Evolutionary conservation across 2,113 vertebrate species (phyloP).

Genomic region (Ursus arctos): DNA sequence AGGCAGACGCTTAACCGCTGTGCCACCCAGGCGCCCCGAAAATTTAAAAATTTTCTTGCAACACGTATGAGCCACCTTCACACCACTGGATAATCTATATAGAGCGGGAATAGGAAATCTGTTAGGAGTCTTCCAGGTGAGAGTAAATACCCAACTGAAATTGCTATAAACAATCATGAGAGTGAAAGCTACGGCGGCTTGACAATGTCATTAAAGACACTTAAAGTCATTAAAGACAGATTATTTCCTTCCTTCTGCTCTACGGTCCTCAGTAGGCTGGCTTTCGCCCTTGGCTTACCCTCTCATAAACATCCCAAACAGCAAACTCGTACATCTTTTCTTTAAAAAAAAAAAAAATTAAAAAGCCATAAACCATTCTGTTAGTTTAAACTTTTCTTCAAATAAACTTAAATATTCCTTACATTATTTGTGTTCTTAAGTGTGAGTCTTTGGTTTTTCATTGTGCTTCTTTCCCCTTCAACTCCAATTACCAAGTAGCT

Average conservation of each 20-base stretch:
- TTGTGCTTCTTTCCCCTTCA: background rate
- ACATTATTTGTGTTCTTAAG: background rate
- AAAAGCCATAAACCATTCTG: background rate
- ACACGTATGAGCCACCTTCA: background rate
- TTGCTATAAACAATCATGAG: background rate
- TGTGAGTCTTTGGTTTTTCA: background rate
- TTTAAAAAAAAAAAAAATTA: background rate
- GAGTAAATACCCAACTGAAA: background rate
- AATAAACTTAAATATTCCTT: slow-evolving; percentile 11
- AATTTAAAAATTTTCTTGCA: background rate
- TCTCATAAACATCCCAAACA: background rate
- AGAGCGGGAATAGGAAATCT: background rate
- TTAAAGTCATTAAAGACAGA: background rate
- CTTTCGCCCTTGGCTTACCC: background rate
- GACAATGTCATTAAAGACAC: background rate
- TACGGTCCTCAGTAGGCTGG: background rate
- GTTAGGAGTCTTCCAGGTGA: background rate
- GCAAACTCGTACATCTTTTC: background rate
- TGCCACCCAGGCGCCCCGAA: background rate
- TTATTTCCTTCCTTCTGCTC: background rate
- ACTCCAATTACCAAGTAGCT: background rate
- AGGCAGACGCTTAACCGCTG: too few relatives aligned
- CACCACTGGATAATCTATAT: background rate
- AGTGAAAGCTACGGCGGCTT: background rate
- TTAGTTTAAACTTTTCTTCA: slow-evolving; percentile 24